phyloP scores from a whole-genome alignment of 2,797 vertebrate species.

The Austrolebias charrua region DNA sequence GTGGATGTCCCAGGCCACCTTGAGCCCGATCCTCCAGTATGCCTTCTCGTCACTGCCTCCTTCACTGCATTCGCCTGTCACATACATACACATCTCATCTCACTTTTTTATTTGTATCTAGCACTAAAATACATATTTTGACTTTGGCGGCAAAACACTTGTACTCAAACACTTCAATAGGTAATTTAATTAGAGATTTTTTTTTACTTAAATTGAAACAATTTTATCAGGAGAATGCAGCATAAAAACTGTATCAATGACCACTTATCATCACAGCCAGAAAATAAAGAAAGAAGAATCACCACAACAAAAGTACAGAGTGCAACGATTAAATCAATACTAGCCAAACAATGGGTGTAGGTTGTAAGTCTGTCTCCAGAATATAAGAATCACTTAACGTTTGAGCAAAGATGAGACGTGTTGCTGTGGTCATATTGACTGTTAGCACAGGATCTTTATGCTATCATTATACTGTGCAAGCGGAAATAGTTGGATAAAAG shows the following conservation, averaged over 20 bases:
- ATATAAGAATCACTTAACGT: conserved; percentile 65
- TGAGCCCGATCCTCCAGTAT: conserved; percentile 91
- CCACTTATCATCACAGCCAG: conserved; percentile 11
- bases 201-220: not conserved
- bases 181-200: not conserved
- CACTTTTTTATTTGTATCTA: conserved; percentile 15
- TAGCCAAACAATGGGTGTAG: conserved; percentile 52
- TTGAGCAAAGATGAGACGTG: conserved; percentile 56
- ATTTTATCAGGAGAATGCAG: conserved; percentile 3
- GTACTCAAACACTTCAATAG: conserved; percentile 5
- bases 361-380: conserved; percentile 55
- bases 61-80: conserved; percentile 74
- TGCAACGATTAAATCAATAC: conserved; percentile 53
- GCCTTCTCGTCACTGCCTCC: conserved; percentile 76
- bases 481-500: conserved; percentile 75
- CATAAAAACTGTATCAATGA: conserved; percentile 2
- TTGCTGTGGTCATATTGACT: conserved; percentile 61
- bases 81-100: conserved; percentile 58
- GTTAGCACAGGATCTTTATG: conserved; percentile 67
- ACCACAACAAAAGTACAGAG: conserved; percentile 30
- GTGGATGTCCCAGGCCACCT: conserved; percentile 97
- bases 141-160: conserved; percentile 23
- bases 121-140: conserved; percentile 45
- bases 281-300: conserved; percentile 22
- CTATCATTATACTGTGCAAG: conserved; percentile 68